These are phyloP conservation scores for Trichogramma dendrolimi DNA, from an alignment of 2,888 invertebrate species.

Conservation along the genomic window DNA sequence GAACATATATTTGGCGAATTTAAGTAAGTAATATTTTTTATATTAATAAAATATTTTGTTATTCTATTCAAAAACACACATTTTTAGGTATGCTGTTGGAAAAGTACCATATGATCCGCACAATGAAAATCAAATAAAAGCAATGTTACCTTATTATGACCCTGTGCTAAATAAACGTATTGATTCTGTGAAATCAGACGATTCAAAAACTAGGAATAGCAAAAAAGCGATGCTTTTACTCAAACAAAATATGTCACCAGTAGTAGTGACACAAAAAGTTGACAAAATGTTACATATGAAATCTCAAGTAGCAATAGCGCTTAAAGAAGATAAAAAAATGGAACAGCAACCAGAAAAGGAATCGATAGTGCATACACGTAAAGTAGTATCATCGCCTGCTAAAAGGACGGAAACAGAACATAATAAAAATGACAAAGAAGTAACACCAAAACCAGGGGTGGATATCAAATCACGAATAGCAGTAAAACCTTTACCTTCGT, in stretches of 20 bases:
- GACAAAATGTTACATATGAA: too few species aligned
- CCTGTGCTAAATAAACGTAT: constrained; percentile 27
- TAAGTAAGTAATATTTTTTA: constrained; percentile 28
- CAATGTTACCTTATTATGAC: constrained; percentile 46
- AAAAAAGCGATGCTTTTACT: background rate
- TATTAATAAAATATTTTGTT: background rate
- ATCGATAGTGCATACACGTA: too few species aligned
- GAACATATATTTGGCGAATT: constrained; percentile 46
- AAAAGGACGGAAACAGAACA: too few species aligned
- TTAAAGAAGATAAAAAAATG: too few species aligned
- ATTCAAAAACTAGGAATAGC: background rate
- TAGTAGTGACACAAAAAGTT: constrained; percentile 9
- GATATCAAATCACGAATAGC: too few species aligned
- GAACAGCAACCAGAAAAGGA: too few species aligned
- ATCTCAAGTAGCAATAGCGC: too few species aligned
- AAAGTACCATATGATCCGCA: constrained; percentile 46
- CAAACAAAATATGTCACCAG: background rate
- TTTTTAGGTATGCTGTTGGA: constrained; percentile 43
- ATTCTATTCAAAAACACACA: background rate
- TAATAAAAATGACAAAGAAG: too few species aligned
- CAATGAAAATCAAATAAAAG: constrained; percentile 45
- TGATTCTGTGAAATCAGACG: background rate
- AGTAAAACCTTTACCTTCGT: too few species aligned
- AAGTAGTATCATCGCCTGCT: too few species aligned
- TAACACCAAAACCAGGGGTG: too few species aligned